Evolutionary conservation across 2,797 vertebrate species (phyloP), one percentile per base, ranked within the genome.

Genomic region (Sebastolobus altivelis): DNA sequence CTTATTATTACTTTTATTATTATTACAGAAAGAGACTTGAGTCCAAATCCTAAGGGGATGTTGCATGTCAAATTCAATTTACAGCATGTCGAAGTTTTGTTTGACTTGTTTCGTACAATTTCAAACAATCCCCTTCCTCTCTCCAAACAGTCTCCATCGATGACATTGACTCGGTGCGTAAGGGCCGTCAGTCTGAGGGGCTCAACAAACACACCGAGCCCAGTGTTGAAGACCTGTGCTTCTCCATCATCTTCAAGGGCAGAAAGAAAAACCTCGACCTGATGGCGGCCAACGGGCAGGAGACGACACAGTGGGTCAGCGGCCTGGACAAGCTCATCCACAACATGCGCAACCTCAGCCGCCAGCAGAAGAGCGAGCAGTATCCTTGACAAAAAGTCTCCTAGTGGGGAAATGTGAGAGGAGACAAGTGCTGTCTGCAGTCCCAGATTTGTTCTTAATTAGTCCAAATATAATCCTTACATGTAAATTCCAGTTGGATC

Each of bases 181-280:
- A 79, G 22, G 99, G 99, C 46, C 98, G 98, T 49, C 96, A 96
- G 93, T 97, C 99, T 0, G 98, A 99, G 87, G 97, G 97, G 4
- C 94, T 98, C 84, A 95, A 96, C 89, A 98, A 97, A 87, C 96
- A 96, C 18, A 98, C 97, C 0, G 92, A 95, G 0, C 82, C 95
- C 8, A 84, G 88, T 3, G 87, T 94, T 0, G 97, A 96, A 52
- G 94, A 96, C 2, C 94, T 84, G 54, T 99, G 99, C 95, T 99
- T 99, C 94, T 97, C 97, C 90, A 97, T 99, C 81, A 79, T 98
- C 91, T 99, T 99, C 91, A 99, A 97, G 93, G 96, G 95, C 72
- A 95, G 94, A 77, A 94, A 95, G 79, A 98, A 95, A 72, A 97
- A 96, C 38, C 96, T 99, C 1, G 97, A 99, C 92, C 96, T 99